phyloP scores from a whole-genome alignment of 2,888 invertebrate genomes.

The Trachelus tabidus region DNA sequence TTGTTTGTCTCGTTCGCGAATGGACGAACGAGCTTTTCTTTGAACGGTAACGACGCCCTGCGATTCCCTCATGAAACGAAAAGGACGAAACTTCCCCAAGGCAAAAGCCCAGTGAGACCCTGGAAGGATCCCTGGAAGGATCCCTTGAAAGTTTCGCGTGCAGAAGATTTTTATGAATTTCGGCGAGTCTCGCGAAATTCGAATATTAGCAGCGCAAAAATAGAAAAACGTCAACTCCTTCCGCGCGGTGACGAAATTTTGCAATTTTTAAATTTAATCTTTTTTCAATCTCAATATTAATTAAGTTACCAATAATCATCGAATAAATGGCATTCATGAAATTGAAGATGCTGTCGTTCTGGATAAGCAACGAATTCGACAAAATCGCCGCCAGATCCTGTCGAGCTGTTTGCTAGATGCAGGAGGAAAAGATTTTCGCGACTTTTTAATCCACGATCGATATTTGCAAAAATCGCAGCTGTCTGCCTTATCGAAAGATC shows the following conservation, averaged over 20 bases:
- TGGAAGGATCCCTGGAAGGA: no score
- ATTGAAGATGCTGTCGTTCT: neutral
- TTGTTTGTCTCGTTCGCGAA: constrained; percentile 15
- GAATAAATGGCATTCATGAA: neutral
- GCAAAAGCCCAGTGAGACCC: neutral
- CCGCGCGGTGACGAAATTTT: neutral
- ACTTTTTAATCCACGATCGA: neutral
- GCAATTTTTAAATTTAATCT: neutral
- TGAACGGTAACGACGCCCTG: constrained; percentile 14
- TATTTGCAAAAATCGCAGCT: neutral
- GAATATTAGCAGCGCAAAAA: neutral
- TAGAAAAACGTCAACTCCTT: no score
- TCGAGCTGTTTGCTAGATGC: neutral
- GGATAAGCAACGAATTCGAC: no score
- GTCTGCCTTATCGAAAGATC: neutral
- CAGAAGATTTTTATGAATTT: neutral
- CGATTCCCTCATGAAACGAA: neutral
- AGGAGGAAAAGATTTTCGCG: neutral
- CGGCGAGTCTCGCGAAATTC: neutral
- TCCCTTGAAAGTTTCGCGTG: neutral
- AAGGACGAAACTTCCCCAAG: neutral
- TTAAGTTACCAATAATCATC: neutral
- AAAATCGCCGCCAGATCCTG: neutral
- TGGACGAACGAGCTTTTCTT: constrained; percentile 16
- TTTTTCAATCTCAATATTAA: no score